Evolutionary conservation across 2,888 invertebrate species (phyloP), one percentile per base, ranked within the genome.

Genomic region (Sipha maydis): DNA sequence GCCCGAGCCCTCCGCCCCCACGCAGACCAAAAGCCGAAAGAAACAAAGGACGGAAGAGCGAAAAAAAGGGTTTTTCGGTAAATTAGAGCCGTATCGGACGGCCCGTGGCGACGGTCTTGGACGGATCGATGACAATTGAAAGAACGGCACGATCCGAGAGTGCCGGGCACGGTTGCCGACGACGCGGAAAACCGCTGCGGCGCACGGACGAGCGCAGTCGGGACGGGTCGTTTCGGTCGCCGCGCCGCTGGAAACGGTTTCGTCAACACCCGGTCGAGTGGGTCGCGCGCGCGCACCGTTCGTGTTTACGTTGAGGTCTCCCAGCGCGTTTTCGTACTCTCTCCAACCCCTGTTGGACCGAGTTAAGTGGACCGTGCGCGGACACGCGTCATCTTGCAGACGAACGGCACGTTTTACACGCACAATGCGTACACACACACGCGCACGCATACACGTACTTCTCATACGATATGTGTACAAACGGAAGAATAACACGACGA

Each of bases 321-420:
- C 34, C 73, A 8, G 69, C n/a, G 25, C n/a, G 25, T 8, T 2
- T n/a, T 3, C 69, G n/a, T 69, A 1, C 28, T 9, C 71, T 14
- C 9, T 34, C 71, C 25, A 48, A 5, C 28, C 67, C 9, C n/a
- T 0, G 14, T 21, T 19, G 11, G 17, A 1, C n/a, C 69, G 61
- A 80, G 86, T 86, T 73, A 86, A 86, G 86, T 86, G 86, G 80
- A 80, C 86, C 86, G 79, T 38, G 41, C 48, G 69, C 73, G 17
- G 85, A 69, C 85, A 85, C 86, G 80, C 80, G 86, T 71, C 86
- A 38, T 85, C 78, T 79, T 56, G 85, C 78, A 56, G 41, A 61
- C 80, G 80, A 25, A 61, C 79, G 61, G 67, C 31, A 17, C 75
- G 38, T 48, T 48, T 14, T 48, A 48, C 14, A 48, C 38, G 75